phyloP scores from a whole-genome alignment of 2,113 vertebrate species.

The Dicentrarchus labrax region DNA sequence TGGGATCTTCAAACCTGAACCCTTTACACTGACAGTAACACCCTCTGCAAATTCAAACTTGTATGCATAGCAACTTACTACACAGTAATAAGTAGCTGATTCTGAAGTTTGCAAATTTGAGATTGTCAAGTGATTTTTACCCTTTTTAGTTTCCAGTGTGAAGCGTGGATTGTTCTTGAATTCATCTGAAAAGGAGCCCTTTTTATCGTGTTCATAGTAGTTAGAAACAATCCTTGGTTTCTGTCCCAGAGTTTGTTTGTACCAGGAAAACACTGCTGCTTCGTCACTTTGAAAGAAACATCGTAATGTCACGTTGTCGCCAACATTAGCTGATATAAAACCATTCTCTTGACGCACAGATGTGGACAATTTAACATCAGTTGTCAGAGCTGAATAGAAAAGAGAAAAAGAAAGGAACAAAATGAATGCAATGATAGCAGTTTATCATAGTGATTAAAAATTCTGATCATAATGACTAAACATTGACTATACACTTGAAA shows the following conservation, averaged over 20 bases:
- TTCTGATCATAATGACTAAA: neutral
- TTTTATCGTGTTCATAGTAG: too few relatives aligned
- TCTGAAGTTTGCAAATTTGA: too few relatives aligned
- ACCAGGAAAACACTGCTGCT: slow-evolving; percentile 46
- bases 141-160: too few relatives aligned
- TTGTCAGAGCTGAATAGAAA: neutral
- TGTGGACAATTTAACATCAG: too few relatives aligned
- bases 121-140: too few relatives aligned
- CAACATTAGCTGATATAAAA: slow-evolving; percentile 1
- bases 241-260: slow-evolving; percentile 54
- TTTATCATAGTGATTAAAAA: too few relatives aligned
- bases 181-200: too few relatives aligned
- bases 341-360: neutral
- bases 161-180: too few relatives aligned
- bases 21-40: slow-evolving; percentile 33
- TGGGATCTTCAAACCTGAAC: neutral
- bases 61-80: too few relatives aligned
- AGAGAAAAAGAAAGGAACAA: neutral
- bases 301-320: slow-evolving; percentile 28
- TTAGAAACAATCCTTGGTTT: too few relatives aligned
- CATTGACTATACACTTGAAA: neutral
- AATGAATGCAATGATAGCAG: neutral
- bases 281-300: neutral
- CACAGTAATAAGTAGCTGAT: too few relatives aligned
- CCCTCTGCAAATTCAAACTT: too few relatives aligned